Percentiles rank a stretch among this genome's conserved stretches.
phyloP scores from a whole-genome alignment of 2,113 vertebrate species.

The Etheostoma spectabile region DNA sequence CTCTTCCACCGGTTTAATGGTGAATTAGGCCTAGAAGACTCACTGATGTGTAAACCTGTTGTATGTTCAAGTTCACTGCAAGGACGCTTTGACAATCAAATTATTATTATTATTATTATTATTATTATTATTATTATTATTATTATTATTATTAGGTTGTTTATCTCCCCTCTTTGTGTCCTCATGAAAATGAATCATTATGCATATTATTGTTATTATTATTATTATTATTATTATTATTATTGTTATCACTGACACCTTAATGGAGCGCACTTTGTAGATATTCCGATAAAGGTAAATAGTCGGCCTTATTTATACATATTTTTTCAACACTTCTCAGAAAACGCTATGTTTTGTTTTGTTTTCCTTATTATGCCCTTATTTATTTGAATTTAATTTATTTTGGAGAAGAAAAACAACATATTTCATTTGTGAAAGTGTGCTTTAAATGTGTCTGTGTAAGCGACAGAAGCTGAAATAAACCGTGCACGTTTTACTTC shows the following conservation, averaged over 20 bases:
- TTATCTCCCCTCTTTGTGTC: constrained; percentile 61
- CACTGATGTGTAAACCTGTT: constrained; percentile 78
- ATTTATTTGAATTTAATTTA: constrained; percentile 85
- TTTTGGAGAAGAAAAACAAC: constrained; percentile 70
- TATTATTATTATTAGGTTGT: constrained; percentile 54
- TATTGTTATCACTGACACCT: constrained; percentile 59
- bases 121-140: constrained; percentile 21
- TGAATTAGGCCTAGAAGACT: constrained; percentile 75
- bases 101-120: constrained; percentile 45
- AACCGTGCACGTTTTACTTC: constrained; percentile 95
- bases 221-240: constrained; percentile 67
- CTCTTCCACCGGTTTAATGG: constrained; percentile 44
- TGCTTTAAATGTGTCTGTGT: constrained; percentile 91
- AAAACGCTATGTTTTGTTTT: constrained; percentile 11
- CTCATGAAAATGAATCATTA: constrained; percentile 44
- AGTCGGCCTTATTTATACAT: constrained; percentile 80
- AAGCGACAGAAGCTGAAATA: constrained; percentile 92
- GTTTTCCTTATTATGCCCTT: constrained; percentile 40
- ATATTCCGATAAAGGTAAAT: constrained; percentile 79
- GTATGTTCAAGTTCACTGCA: constrained; percentile 84
- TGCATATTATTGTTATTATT: constrained; percentile 31
- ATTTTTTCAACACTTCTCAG: constrained; percentile 55
- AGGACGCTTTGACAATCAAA: constrained; percentile 93
- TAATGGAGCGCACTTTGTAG: constrained; percentile 89
- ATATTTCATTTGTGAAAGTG: constrained; percentile 86